Base-by-base conservation (phyloP, 53 echinoderm and acorn worm species). In the Holothuria leucospilota region DNA sequence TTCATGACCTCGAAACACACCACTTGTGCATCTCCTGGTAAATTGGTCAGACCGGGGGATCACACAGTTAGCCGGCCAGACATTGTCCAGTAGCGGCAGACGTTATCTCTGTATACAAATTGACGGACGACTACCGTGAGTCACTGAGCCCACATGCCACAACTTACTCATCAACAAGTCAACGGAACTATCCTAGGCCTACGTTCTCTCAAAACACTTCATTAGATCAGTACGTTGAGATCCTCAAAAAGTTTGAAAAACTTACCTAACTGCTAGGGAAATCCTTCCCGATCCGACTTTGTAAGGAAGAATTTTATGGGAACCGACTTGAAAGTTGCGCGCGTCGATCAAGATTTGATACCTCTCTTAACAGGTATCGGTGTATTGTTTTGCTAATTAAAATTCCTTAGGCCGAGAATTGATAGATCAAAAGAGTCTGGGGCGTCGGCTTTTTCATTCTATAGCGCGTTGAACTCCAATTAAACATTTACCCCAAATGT, bases 341-440 rank as follows among this genome's bases (percentile, higher is more conserved):
- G 39, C 75, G 75, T 51, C 52, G 75, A 75, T 75, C 75, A 49
- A 51, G 75, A 52, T 75, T 75, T 75, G 51, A 75, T 75, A 75
- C 75, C 75, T 75, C 75, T 75, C 75, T 75, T 75, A 75, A 75
- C 75, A 75, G 75, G 75, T 75, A 75, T 75, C 75, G 75, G 75
- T 75, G 75, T 75, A 75, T 75, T 75, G 75, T 75, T 75, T 75
- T 75, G 75, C 75, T 75, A 75, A 75, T 75, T 75, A 75, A 75
- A 75, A 75, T 75, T 75, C 75, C 75, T 75, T 75, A 49, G 75
- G 75, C 75, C 75, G 75, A 75, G 75, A 75, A 75, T 75, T 75
- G 75, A 75, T 75, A 52, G 75, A 75, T 75, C 52, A 75, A 75
- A 51, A 49, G 26, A 9, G 75, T 75, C 75, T 75, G 75, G 51